A percentile compares a stretch with the other conserved stretches of the same genome.
phyloP scores from a whole-genome alignment of 2,113 vertebrate species.

The Rhinoptilus africanus region DNA sequence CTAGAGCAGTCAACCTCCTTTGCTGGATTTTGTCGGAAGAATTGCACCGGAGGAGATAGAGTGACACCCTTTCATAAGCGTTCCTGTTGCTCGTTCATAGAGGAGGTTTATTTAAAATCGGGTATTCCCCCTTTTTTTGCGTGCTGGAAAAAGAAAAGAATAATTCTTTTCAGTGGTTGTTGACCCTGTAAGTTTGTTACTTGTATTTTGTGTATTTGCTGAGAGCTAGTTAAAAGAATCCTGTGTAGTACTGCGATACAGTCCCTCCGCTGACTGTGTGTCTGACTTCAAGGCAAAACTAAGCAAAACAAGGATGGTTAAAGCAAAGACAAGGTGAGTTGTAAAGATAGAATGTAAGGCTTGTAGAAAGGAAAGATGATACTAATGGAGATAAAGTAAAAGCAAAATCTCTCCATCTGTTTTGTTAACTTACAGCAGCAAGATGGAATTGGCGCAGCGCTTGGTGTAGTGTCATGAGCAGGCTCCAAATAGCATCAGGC shows the following conservation, averaged over 20 bases:
- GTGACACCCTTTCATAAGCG: not conserved
- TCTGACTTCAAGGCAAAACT: not conserved
- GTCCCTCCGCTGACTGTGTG: not conserved
- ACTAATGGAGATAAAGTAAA: not conserved
- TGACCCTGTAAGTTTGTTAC: fast-evolving
- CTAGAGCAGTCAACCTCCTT: not conserved
- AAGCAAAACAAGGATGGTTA: not conserved
- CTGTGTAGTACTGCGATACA: not conserved
- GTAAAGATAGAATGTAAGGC: not conserved
- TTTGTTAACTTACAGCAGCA: not conserved
- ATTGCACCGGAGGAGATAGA: not conserved
- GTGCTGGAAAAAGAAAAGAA: not conserved
- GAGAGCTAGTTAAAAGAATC: not conserved
- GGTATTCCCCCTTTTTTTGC: not conserved
- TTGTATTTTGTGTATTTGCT: not conserved
- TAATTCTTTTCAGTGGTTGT: fast-evolving
- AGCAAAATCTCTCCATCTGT: not conserved
- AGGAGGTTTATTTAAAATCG: not conserved
- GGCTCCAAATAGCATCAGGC: not conserved
- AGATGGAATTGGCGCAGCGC: not conserved
- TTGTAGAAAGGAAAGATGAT: not conserved
- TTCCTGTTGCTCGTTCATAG: not conserved
- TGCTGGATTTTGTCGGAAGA: not conserved
- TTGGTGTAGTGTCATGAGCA: not conserved
- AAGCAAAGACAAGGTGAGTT: not conserved